phyloP scores from a whole-genome alignment of 2,888 invertebrate genomes.

The Isoperla grammatica region DNA sequence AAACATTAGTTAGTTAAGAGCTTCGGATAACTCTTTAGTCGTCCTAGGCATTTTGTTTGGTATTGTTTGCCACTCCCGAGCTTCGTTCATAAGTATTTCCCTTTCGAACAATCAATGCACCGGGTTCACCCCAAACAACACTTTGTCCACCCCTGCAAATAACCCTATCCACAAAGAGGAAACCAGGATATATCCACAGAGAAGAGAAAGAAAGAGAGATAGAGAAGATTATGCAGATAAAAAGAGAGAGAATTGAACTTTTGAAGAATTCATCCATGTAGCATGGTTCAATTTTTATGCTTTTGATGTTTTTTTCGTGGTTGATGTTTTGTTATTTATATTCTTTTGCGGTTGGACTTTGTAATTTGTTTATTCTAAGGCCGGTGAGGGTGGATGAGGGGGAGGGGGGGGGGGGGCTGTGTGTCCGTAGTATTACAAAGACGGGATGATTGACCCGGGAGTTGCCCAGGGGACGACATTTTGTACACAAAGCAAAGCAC shows the following conservation, averaged over 20 bases:
- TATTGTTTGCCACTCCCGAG: too few species aligned
- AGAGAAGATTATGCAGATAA: slow-evolving; percentile 10
- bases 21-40: too few species aligned
- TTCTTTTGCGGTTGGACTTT: slow-evolving; percentile 12
- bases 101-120: neutral
- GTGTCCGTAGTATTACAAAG: neutral
- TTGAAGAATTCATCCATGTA: slow-evolving; percentile 22
- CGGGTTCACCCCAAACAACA: too few species aligned
- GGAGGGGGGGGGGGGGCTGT: slow-evolving; percentile 6
- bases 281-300: slow-evolving; percentile 26
- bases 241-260: slow-evolving; percentile 34
- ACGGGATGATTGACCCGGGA: slow-evolving; percentile 8
- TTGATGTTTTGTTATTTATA: slow-evolving; percentile 17
- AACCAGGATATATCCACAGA: slow-evolving; percentile 7
- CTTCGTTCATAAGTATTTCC: neutral
- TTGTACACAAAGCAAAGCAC: neutral
- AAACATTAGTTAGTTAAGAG: too few species aligned
- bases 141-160: neutral
- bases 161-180: too few species aligned
- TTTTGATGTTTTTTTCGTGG: slow-evolving; percentile 22
- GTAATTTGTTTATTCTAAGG: slow-evolving; percentile 16
- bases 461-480: too few species aligned
- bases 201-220: slow-evolving; percentile 4
- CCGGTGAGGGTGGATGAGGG: neutral
- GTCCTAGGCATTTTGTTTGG: too few species aligned